These are phyloP conservation scores for Atherinosoma microstoma DNA, from an alignment of 2,797 vertebrate genomes.

Conservation along the genomic window DNA sequence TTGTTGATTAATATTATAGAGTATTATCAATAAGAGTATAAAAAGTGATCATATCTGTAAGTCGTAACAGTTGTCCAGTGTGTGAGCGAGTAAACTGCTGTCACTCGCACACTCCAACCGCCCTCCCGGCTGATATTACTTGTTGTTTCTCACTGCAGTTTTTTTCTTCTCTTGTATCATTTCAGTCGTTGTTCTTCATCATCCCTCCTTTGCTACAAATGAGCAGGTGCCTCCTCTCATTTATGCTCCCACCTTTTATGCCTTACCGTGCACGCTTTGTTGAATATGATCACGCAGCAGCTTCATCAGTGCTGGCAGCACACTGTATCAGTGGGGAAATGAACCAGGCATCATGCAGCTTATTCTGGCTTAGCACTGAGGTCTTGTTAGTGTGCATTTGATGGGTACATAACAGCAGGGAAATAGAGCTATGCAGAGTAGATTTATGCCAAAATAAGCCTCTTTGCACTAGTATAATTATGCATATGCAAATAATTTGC, in stretches of 20 bases:
- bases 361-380: slow-evolving; percentile 43
- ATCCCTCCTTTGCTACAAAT: slow-evolving; percentile 13
- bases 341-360: slow-evolving; percentile 45
- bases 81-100: slow-evolving; percentile 17
- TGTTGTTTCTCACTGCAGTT: slow-evolving; percentile 14
- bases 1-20: too few relatives aligned
- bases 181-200: slow-evolving; percentile 31
- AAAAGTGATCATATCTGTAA: not conserved
- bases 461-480: slow-evolving; percentile 48
- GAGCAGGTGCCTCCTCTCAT: slow-evolving; percentile 52
- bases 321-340: slow-evolving; percentile 67
- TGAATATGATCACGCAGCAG: slow-evolving; percentile 60
- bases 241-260: slow-evolving; percentile 49
- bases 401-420: slow-evolving; percentile 49
- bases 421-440: slow-evolving; percentile 33
- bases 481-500: slow-evolving; percentile 47
- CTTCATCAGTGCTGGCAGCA: slow-evolving; percentile 65
- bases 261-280: slow-evolving; percentile 47
- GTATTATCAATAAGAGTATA: too few relatives aligned
- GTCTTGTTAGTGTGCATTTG: slow-evolving; percentile 65
- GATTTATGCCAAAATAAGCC: slow-evolving; percentile 44
- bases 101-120: slow-evolving; percentile 4
- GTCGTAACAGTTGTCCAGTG: not conserved
- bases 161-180: slow-evolving; percentile 23
- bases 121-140: slow-evolving; percentile 19